These are phyloP conservation scores for Rutilus rutilus DNA, from an alignment of 2,113 vertebrate species.

Conservation along the genomic window DNA sequence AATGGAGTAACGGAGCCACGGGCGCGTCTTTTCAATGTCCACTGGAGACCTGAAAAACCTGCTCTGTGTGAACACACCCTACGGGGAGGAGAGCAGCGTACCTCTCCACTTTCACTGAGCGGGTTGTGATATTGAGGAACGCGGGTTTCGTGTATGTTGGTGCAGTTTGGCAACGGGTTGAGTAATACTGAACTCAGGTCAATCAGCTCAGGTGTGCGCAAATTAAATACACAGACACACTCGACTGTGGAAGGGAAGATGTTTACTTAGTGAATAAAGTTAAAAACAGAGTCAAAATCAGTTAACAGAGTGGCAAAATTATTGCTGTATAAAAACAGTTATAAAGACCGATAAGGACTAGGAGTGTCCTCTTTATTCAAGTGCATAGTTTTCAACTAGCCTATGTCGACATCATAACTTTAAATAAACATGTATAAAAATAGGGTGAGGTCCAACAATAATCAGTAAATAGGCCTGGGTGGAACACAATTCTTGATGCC, in stretches of 20 bases:
- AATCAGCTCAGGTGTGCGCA: background rate
- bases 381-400: background rate
- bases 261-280: background rate
- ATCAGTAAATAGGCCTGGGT: background rate
- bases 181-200: background rate
- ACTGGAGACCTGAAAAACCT: constrained; percentile 62
- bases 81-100: background rate
- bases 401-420: background rate
- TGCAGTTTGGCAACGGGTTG: constrained; percentile 9
- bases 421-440: constrained; percentile 3
- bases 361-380: background rate
- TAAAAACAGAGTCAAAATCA: background rate
- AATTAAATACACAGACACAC: background rate
- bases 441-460: background rate
- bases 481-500: background rate
- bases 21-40: constrained; percentile 61
- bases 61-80: constrained; percentile 69
- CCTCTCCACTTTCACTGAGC: background rate
- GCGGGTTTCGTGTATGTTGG: background rate
- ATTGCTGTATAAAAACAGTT: background rate
- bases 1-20: constrained; percentile 45
- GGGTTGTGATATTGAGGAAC: background rate
- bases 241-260: background rate
- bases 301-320: background rate
- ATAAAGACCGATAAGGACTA: background rate